A percentile compares a stretch with the other conserved stretches of the same genome.
phyloP scores from a whole-genome alignment of 1,140 invertebrate species.

The Cherax destructor region DNA sequence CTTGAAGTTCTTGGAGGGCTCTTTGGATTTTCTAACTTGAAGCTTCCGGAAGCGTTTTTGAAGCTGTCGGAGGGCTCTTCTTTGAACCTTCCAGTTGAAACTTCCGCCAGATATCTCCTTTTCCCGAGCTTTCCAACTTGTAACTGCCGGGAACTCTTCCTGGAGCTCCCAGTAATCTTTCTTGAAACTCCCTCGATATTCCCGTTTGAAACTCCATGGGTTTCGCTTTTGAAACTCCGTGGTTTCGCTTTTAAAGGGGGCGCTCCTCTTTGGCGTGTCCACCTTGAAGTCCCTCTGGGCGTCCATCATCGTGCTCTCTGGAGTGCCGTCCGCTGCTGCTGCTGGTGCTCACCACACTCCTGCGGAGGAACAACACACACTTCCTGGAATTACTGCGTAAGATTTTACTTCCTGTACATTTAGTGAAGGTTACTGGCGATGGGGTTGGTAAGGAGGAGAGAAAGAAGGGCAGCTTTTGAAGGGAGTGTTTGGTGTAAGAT shows the following conservation, averaged over 20 bases:
- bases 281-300: slow-evolving; percentile 13
- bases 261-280: slow-evolving; percentile 12
- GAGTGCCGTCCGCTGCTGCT: slow-evolving; percentile 36
- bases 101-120: slow-evolving; percentile 23
- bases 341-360: slow-evolving; percentile 35
- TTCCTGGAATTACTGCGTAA: neutral
- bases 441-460: neutral
- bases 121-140: slow-evolving; percentile 22
- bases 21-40: slow-evolving; percentile 18
- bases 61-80: neutral
- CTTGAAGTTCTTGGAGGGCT: slow-evolving; percentile 42
- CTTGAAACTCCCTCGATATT: slow-evolving; percentile 11
- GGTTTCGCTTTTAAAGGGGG: neutral
- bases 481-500: no score
- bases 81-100: slow-evolving; percentile 12
- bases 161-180: neutral
- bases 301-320: slow-evolving; percentile 8
- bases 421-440: neutral
- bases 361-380: slow-evolving; percentile 13
- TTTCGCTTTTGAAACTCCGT: neutral
- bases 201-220: neutral
- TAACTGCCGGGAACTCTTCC: slow-evolving; percentile 18
- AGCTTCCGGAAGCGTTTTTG: slow-evolving; percentile 13
- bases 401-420: neutral
- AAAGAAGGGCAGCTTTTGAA: no score